Evolutionary conservation across 2,797 vertebrate species (phyloP), one percentile per base, ranked within the genome.

Genomic region (Lagorchestes hirsutus): DNA sequence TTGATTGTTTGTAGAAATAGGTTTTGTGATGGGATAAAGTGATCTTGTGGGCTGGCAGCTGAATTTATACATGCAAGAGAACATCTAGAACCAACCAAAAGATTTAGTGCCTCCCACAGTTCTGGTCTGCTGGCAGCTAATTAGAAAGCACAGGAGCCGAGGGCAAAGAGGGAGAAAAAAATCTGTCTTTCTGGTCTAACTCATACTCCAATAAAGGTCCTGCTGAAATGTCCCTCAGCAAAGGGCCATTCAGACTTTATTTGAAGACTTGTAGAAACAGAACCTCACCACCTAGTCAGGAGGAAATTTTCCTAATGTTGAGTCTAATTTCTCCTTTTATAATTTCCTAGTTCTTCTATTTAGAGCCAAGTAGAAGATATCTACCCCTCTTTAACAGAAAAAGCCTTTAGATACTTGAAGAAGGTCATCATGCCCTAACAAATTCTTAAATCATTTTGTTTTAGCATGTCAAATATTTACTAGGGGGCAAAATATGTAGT

Each of bases 1-100:
- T 55, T 95, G 54, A 96, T 96, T 96, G 67, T 52, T 92, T 93
- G 0, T 62, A 50, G 67, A 67, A 97, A 97, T 96, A 94, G 96
- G 93, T 92, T 94, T 57, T 67, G 92, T 96, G 94, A 40, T 74
- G 40, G 34, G 67, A 74, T 40, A 97, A 97, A 95, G 90, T 40
- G 95, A 74, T 95, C 92, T 93, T 95, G 95, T 90, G 93, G 5
- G 92, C 93, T 93, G 62, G 58, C 90, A 56, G 27, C 59, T 92
- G 40, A 74, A 8, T 95, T 94, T 93, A 92, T 27, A 92, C 67
- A 94, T 82, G 13, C 4, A 91, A 28, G 11, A 55, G 91, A 95
- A 56, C 93, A 90, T 93, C 27, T 46, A 1, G 24, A 90, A 91
- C 82, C 82, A 52, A 29, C 0, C 82, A 28, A 96, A 87, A 54